phyloP scores from a whole-genome alignment of 2,797 vertebrate species.

The Allobates femoralis region DNA sequence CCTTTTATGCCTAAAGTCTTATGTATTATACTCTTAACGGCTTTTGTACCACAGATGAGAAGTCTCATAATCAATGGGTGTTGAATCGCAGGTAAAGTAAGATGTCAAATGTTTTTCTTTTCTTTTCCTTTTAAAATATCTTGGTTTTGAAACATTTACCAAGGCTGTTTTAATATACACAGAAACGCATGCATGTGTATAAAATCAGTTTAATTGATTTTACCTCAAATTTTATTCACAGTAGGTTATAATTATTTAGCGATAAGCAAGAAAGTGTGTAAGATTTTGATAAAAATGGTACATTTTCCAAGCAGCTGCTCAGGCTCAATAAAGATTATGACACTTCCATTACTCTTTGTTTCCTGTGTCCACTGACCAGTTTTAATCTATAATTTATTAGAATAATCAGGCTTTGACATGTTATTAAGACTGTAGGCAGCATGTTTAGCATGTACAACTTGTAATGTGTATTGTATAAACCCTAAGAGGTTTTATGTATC shows the following conservation, averaged over 20 bases:
- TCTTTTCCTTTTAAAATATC: not conserved
- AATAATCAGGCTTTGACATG: slow-evolving; percentile 21
- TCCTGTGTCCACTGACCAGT: slow-evolving; percentile 33
- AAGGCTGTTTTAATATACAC: not conserved
- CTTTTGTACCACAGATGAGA: not conserved
- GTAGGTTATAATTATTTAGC: slow-evolving; percentile 23
- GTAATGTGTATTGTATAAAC: slow-evolving; percentile 53
- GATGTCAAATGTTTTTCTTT: not conserved
- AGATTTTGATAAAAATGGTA: slow-evolving; percentile 34
- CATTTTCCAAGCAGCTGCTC: slow-evolving; percentile 18
- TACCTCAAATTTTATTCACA: not conserved
- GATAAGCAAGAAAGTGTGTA: slow-evolving; percentile 31
- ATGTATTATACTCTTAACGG: not conserved
- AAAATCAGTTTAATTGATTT: slow-evolving; percentile 36
- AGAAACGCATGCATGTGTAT: slow-evolving; percentile 19
- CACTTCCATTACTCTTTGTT: slow-evolving; percentile 31
- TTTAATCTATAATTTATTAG: slow-evolving; percentile 38
- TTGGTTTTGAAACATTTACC: not conserved
- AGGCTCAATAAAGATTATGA: slow-evolving; percentile 38
- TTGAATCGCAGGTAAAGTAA: not conserved
- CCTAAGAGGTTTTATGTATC: not conserved
- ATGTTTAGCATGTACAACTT: slow-evolving; percentile 34
- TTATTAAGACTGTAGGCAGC: slow-evolving; percentile 2
- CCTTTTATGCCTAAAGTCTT: not conserved
- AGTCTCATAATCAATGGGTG: not conserved